phyloP scores from a whole-genome alignment of 2,113 vertebrate genomes.

The Alaudala cheleensis region DNA sequence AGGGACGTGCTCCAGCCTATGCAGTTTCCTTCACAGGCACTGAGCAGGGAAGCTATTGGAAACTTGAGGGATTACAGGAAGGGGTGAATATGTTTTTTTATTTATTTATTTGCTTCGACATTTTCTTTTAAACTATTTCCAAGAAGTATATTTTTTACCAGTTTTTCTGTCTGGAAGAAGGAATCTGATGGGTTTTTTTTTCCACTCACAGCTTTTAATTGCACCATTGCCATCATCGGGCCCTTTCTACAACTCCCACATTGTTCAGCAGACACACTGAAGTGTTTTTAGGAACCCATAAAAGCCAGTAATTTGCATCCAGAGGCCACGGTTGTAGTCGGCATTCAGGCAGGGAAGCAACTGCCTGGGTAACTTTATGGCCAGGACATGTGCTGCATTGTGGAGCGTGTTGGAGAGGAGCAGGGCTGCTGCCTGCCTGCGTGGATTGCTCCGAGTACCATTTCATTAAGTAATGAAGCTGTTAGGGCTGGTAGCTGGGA shows the following conservation, averaged over 20 bases:
- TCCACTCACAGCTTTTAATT: constrained; percentile 52
- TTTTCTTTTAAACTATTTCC: constrained; percentile 39
- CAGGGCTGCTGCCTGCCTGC: background rate
- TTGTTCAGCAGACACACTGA: constrained; percentile 36
- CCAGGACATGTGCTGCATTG: background rate
- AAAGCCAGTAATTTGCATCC: constrained; percentile 42
- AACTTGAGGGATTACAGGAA: background rate
- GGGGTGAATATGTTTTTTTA: background rate
- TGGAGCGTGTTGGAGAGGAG: background rate
- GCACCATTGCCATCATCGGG: background rate
- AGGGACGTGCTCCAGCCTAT: background rate
- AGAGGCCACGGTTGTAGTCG: background rate
- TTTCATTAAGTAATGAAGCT: background rate
- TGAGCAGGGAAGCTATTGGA: constrained; percentile 27
- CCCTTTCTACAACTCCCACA: constrained; percentile 35
- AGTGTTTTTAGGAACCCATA: constrained; percentile 50
- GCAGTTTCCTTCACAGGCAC: background rate
- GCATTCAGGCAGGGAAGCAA: constrained; percentile 2
- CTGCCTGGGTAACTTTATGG: constrained; percentile 21
- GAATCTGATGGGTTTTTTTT: constrained; percentile 19
- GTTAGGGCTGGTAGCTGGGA: background rate
- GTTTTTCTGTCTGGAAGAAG: constrained; percentile 50
- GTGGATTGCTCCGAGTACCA: background rate
- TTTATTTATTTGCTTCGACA: constrained; percentile 43
- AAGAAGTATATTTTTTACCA: constrained; percentile 17